Evolutionary conservation across 2,888 invertebrate genomes (phyloP).

Genomic region (Xanthia icteritia): DNA sequence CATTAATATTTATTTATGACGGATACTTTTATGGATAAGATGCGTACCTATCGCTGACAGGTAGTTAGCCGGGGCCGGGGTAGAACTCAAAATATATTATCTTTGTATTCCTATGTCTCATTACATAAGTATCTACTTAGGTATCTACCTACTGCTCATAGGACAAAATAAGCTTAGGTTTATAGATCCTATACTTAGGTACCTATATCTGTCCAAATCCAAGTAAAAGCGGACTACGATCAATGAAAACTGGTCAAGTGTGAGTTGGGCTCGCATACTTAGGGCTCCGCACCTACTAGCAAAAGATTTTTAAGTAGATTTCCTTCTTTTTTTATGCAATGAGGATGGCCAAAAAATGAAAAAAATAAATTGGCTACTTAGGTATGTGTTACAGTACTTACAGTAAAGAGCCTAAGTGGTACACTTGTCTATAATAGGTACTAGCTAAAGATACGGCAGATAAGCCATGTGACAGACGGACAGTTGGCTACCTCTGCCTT

Average conservation of each 20-base stretch:
- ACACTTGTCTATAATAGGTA: too few relatives aligned
- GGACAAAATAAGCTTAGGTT: not conserved
- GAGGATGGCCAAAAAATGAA: too few relatives aligned
- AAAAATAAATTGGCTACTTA: not conserved
- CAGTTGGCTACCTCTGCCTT: not conserved
- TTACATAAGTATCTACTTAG: not conserved
- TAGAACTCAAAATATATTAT: conserved; percentile 1
- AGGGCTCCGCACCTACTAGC: not conserved
- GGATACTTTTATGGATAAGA: conserved; percentile 22
- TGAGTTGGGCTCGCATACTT: not conserved
- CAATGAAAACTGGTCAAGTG: not conserved
- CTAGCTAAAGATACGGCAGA: not conserved
- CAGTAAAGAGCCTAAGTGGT: too few relatives aligned
- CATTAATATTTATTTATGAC: conserved; percentile 28
- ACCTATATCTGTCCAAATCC: not conserved
- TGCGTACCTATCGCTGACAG: conserved; percentile 31
- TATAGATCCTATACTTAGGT: too few relatives aligned
- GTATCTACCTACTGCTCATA: not conserved
- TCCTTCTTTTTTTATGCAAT: not conserved
- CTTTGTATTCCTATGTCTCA: not conserved
- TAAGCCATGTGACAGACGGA: not conserved
- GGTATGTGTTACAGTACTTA: too few relatives aligned
- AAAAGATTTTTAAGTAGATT: not conserved
- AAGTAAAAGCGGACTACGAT: not conserved
- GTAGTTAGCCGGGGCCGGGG: conserved; percentile 6